A percentile compares a stretch with the other conserved stretches of the same genome.
phyloP scores from a whole-genome alignment of 2,113 vertebrate species.

The Excalfactoria chinensis region DNA sequence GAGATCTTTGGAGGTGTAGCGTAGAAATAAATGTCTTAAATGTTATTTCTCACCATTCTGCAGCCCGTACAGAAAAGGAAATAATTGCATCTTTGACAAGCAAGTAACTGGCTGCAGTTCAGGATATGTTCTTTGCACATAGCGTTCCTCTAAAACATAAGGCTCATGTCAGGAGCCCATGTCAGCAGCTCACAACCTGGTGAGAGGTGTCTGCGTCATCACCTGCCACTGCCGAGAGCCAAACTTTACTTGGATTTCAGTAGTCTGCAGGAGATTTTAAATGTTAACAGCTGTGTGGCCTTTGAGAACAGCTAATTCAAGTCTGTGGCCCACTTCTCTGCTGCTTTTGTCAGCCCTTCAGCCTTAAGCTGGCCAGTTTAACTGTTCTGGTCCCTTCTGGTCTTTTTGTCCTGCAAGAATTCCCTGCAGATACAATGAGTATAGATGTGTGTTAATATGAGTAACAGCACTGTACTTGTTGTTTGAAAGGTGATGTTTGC shows the following conservation, averaged over 20 bases:
- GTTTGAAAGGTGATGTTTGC: neutral
- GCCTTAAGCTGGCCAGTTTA: neutral
- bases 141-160: neutral
- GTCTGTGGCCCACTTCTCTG: neutral
- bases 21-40: neutral
- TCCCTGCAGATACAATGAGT: neutral
- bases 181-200: neutral
- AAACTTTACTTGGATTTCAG: neutral
- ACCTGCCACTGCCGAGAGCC: neutral
- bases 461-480: neutral
- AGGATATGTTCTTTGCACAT: neutral
- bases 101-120: neutral
- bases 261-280: neutral
- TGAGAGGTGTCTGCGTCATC: neutral
- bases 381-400: neutral
- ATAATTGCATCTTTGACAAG: neutral
- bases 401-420: neutral
- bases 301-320: neutral
- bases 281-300: neutral
- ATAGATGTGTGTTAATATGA: neutral
- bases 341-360: neutral
- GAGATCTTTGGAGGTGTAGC: neutral
- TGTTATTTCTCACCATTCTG: neutral
- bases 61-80: neutral
- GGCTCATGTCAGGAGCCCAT: neutral